Base-by-base conservation (phyloP, 2,888 invertebrate genomes). In the Oxystoma pomonae region DNA sequence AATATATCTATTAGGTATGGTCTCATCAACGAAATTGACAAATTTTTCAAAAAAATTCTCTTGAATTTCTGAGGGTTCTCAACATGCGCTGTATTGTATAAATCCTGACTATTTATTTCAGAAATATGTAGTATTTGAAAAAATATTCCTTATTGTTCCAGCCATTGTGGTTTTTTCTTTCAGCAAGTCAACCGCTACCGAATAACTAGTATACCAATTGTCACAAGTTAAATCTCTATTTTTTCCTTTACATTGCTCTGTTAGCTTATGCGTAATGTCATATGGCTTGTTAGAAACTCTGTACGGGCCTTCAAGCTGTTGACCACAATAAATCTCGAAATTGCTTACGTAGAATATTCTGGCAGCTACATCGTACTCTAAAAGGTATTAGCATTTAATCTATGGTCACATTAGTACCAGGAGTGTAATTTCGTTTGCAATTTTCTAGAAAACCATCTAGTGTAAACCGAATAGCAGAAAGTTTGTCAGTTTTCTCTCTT, bases 221-320 rank as follows among this genome's bases (percentile, higher is more conserved):
- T 75, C 73, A 65, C 66, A 67, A 1, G 72, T 75, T 35, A 71
- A 53, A 64, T 72, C 71, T 57, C 64, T 20, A 57, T 67, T 63
- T 18, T 56, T 60, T 55, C 61, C 60, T 63, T 65, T 64, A 20
- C 18, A 53, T 53, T 58, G 53, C 16, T 59, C n/a, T 17, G 65
- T 55, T 57, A 66, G 61, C 19, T 62, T 51, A 57, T 57, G 57
- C 57, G 57, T 57, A 57, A 57, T 57, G 19, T 57, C 57, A n/a
- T n/a, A n/a, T n/a, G n/a, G n/a, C n/a, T 59, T 61, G 58, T 66
- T 64, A 55, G 64, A 50, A 19, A 20, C 55, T 22, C 35, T 58
- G 62, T 63, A 65, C 35, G 61, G 63, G 19, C 57, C 57, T 57
- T 57, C 57, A 20, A 19, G 57, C 20, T 57, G 57, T 20, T 57